Evolutionary conservation across 1,140 invertebrate species (phyloP).

Genomic region (Battus philenor): DNA sequence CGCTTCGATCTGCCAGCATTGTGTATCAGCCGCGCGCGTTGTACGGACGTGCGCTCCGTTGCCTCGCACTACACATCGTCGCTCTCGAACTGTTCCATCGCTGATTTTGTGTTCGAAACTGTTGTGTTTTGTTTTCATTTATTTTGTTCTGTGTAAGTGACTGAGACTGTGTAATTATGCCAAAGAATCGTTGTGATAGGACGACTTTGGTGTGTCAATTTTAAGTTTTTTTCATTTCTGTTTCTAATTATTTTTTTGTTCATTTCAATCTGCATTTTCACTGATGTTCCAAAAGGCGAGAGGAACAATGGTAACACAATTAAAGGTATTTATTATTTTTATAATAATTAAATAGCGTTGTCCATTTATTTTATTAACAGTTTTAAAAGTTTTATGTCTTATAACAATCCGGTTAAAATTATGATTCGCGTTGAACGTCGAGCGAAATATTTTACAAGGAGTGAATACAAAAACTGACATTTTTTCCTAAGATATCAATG

Average conservation of each 20-base stretch:
- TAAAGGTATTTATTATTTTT: constrained; percentile 59
- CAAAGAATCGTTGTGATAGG: constrained; percentile 62
- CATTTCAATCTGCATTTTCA: constrained; percentile 33
- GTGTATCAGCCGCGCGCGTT: constrained; percentile 52
- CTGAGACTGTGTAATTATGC: constrained; percentile 55
- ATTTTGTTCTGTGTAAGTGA: constrained; percentile 41
- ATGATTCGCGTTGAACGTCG: too few relatives aligned
- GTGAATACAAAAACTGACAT: too few relatives aligned
- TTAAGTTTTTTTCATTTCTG: constrained; percentile 41
- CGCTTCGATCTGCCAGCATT: constrained; percentile 72
- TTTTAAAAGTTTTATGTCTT: too few relatives aligned
- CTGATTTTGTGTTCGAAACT: constrained; percentile 35
- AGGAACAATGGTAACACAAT: constrained; percentile 67
- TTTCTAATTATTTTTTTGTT: constrained; percentile 32
- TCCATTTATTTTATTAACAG: too few relatives aligned
- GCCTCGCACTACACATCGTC: constrained; percentile 41
- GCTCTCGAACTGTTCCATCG: constrained; percentile 43
- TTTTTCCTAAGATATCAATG: too few relatives aligned
- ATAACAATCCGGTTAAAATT: too few relatives aligned
- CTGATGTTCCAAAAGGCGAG: constrained; percentile 59
- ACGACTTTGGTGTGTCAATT: constrained; percentile 49
- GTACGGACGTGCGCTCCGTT: constrained; percentile 44
- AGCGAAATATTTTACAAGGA: too few relatives aligned
- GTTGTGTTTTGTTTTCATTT: constrained; percentile 42
- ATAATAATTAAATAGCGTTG: too few relatives aligned